phyloP scores from a whole-genome alignment of 2,888 invertebrate genomes.

The Empis livida region DNA sequence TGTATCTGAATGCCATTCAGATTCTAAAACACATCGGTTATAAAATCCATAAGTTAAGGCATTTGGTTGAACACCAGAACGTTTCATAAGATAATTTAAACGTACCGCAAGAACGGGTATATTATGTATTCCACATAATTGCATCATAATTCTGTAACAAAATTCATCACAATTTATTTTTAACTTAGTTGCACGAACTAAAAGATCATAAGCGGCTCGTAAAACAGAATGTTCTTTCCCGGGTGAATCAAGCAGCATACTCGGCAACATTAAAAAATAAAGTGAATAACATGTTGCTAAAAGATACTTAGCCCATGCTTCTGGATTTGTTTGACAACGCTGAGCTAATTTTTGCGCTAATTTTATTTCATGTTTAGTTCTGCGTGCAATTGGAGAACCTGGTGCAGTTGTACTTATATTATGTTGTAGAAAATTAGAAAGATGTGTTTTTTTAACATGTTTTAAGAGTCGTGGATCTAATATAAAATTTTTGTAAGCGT shows the following conservation, averaged over 20 bases:
- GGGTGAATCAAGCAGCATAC: conserved; percentile 56
- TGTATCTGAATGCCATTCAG: conserved; percentile 83
- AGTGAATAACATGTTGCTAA: conserved; percentile 82
- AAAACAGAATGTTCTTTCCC: conserved; percentile 66
- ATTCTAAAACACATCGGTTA: conserved; percentile 77
- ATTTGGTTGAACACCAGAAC: conserved; percentile 87
- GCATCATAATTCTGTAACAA: conserved; percentile 97
- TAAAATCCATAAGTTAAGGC: conserved; percentile 91
- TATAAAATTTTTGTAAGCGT: conserved; percentile 34
- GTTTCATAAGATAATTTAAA: conserved; percentile 79
- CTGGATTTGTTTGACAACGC: conserved; percentile 53
- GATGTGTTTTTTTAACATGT: conserved; percentile 23
- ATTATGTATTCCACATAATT: conserved; percentile 89
- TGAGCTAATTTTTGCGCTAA: conserved; percentile 64
- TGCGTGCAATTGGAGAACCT: conserved; percentile 80
- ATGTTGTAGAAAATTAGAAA: conserved; percentile 29
- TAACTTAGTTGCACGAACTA: conserved; percentile 76
- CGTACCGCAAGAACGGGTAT: conserved; percentile 91
- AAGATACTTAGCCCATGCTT: conserved; percentile 85
- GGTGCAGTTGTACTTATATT: conserved; percentile 41
- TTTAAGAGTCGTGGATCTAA: conserved; percentile 47
- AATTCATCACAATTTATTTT: conserved; percentile 88
- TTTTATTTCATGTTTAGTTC: conserved; percentile 92
- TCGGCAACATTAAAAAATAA: conserved; percentile 93
- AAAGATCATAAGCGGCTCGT: conserved; percentile 69